phyloP scores from a whole-genome alignment of 2,797 vertebrate species.

The Telmatherina bonti region DNA sequence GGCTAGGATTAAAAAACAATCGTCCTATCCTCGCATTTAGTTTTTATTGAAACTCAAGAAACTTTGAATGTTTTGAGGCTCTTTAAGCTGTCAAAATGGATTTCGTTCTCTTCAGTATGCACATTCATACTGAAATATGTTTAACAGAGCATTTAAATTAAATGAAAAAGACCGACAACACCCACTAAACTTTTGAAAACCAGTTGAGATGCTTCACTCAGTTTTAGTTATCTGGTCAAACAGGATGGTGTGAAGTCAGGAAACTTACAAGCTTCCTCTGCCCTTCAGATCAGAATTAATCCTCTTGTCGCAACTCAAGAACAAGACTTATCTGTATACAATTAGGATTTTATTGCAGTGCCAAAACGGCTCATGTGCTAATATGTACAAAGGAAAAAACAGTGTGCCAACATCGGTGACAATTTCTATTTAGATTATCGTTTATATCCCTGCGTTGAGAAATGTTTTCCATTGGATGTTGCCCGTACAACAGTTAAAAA shows the following conservation, averaged over 20 bases:
- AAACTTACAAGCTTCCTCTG: slow-evolving; percentile 3
- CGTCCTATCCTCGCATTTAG: too few species aligned
- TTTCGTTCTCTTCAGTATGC: neutral
- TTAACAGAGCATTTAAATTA: slow-evolving; percentile 7
- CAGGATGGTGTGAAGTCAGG: slow-evolving; percentile 19
- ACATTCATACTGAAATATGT: neutral
- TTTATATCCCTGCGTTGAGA: neutral
- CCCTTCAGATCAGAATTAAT: slow-evolving; percentile 6
- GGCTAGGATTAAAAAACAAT: too few species aligned
- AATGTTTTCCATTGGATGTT: neutral
- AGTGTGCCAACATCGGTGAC: neutral
- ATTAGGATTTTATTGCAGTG: slow-evolving; percentile 7
- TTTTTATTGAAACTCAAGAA: neutral
- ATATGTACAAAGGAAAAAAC: neutral
- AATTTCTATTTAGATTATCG: too few species aligned
- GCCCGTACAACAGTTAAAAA: neutral
- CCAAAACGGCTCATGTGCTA: neutral
- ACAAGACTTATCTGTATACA: neutral
- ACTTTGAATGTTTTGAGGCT: neutral
- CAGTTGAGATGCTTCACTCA: neutral
- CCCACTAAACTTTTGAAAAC: neutral
- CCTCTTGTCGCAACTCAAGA: neutral
- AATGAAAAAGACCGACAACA: slow-evolving; percentile 2
- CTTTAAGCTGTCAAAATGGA: neutral
- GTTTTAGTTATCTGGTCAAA: slow-evolving; percentile 33